These are phyloP conservation scores for Notarius quadriscutis DNA, from an alignment of 2,113 vertebrate genomes.

Conservation along the genomic window DNA sequence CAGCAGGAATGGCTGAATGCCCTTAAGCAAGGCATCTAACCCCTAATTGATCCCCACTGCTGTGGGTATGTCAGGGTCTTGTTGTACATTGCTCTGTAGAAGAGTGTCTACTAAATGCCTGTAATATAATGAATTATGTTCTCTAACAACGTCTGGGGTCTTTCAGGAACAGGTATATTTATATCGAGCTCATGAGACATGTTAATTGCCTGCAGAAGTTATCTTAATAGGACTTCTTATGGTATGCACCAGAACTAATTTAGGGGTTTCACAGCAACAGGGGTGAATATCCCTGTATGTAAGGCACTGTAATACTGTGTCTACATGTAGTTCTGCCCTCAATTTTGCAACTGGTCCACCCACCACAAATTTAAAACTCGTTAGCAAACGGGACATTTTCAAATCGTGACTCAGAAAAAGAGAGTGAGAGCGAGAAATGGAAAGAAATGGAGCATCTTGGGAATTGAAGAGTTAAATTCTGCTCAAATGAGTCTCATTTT, in stretches of 20 bases:
- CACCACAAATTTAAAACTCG: background rate
- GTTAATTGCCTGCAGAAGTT: background rate
- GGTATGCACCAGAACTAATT: background rate
- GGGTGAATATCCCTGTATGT: background rate
- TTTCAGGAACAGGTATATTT: background rate
- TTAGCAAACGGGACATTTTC: background rate
- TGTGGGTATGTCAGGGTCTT: no score
- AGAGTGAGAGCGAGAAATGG: background rate
- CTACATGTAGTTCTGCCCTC: background rate
- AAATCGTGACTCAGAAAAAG: background rate
- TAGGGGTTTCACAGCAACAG: background rate
- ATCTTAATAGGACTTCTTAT: background rate
- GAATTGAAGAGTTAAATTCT: constrained; percentile 63
- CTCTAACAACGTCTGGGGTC: background rate
- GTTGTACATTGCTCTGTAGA: no score
- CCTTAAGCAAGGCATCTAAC: no score
- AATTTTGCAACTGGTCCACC: background rate
- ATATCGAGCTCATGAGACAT: background rate
- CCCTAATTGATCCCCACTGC: no score
- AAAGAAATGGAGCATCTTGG: constrained; percentile 18
- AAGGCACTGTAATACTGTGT: background rate
- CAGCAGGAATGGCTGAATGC: no score
- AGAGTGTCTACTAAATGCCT: no score
- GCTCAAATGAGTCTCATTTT: constrained; percentile 74
- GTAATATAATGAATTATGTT: background rate